Conservation (phyloP, 1,140 invertebrate genomes). For the Drosophila obscura region DNA sequence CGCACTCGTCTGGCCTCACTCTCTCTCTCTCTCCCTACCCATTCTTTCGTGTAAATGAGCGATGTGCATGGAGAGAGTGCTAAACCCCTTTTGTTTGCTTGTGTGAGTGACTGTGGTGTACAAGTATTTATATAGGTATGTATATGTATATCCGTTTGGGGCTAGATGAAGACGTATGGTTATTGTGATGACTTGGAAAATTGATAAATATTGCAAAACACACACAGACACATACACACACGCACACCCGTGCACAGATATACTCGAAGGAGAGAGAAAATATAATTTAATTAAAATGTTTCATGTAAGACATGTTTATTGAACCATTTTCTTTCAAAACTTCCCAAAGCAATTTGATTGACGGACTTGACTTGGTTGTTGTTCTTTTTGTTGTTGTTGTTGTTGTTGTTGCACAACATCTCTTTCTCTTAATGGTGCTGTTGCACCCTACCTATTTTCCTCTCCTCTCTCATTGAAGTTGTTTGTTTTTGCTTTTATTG, state of each 20-base stretch:
- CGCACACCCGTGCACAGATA: slow-evolving; percentile 14
- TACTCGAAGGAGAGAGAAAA: slow-evolving; percentile 37
- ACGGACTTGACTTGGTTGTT: slow-evolving; percentile 54
- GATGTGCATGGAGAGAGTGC: slow-evolving; percentile 74
- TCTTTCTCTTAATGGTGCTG: too few species aligned
- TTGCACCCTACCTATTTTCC: too few species aligned
- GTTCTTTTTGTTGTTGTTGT: neutral
- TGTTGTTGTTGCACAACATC: neutral
- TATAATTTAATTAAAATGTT: slow-evolving; percentile 83
- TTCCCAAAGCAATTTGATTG: slow-evolving; percentile 73
- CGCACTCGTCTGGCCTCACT: neutral
- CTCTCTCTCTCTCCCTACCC: slow-evolving; percentile 5
- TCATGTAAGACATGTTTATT: slow-evolving; percentile 82
- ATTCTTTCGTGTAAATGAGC: slow-evolving; percentile 67
- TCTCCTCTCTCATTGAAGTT: neutral
- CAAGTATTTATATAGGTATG: neutral
- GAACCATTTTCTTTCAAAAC: slow-evolving; percentile 72
- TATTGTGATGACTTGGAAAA: slow-evolving; percentile 77
- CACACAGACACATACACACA: slow-evolving; percentile 18
- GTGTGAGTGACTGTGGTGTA: slow-evolving; percentile 11
- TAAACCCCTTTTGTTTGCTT: slow-evolving; percentile 78
- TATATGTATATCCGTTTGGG: slow-evolving; percentile 35
- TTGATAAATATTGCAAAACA: slow-evolving; percentile 75
- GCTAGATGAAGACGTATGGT: slow-evolving; percentile 78
- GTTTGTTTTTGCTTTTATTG: slow-evolving; percentile 37